Evolutionary conservation across 1,140 invertebrate genomes (phyloP), one percentile per base, ranked within the genome.

Genomic region (Tetranychus cinnabarinus): DNA sequence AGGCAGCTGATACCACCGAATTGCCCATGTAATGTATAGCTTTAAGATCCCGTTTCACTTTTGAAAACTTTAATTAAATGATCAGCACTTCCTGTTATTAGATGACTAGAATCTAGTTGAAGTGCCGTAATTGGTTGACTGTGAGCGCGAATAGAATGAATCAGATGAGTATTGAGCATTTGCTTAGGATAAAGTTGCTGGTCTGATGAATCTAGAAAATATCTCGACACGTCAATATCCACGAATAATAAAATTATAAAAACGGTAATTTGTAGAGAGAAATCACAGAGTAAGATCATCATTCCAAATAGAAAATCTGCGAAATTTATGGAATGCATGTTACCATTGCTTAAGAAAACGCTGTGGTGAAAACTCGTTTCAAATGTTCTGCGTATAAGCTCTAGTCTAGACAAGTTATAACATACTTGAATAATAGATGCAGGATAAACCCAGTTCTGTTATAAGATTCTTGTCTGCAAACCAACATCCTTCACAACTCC

Each of bases 381-480:
- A 23, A 23, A 23, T 23, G 23, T 23, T 23, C 23, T 23, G 23
- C 23, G 23, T 23, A 23, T 23, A 23, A 23, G 23, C 23, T 52
- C 5, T 7, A 52, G 48, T 8, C 61, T 69, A 66, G 58, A 50
- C 59, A 47, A 62, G 33, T 64, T 3, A 36, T 56, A 23, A 48
- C 60, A 63, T 66, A 77, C 76, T 73, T 92, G 88, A 66, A 95
- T 91, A 3, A 87, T 83, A 10, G 88, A 88, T 1, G 95, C 86
- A 72, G 92, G 91, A 0, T 88, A 91, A 64, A 88, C 88, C 88
- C 3, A 96, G 83, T 77, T 95, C 89, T 13, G 85, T 84, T 0
- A 93, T 72, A 48, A 97, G 73, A 72, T 93, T 95, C 71, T 97
- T 96, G 0, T 88, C 91, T 31, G 96, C 95, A 0, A 83, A 86